phyloP scores from a whole-genome alignment of 2,888 invertebrate genomes.

The Dascillus cervinus region DNA sequence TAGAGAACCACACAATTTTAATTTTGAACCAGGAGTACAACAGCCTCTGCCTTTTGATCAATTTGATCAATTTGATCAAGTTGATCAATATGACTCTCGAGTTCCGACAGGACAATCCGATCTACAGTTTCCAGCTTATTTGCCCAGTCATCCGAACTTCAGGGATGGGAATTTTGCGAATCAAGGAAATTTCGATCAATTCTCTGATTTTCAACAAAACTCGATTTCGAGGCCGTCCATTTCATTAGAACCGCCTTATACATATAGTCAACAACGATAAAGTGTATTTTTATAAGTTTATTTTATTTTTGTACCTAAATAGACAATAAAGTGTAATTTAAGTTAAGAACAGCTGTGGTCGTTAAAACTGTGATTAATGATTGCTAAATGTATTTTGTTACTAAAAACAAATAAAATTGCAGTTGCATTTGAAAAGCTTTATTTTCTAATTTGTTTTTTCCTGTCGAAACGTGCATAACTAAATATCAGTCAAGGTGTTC shows the following conservation, averaged over 20 bases:
- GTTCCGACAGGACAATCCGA: conserved; percentile 35
- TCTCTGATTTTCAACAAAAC: too few relatives aligned
- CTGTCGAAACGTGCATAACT: too few relatives aligned
- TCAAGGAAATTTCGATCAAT: conserved; percentile 5
- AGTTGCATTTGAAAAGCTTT: too few relatives aligned
- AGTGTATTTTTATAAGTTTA: neutral
- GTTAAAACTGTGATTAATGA: too few relatives aligned
- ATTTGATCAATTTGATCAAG: conserved; percentile 7
- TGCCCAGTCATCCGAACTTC: conserved; percentile 32
- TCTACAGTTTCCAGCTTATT: conserved; percentile 32
- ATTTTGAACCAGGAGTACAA: neutral
- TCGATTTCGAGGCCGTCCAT: conserved; percentile 9
- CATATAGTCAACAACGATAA: neutral
- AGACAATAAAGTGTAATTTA: neutral
- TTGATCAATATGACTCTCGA: conserved; percentile 7
- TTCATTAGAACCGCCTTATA: conserved; percentile 9
- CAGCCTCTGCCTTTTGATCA: conserved; percentile 5
- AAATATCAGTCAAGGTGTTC: too few relatives aligned
- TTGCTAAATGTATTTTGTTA: too few relatives aligned
- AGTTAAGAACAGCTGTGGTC: too few relatives aligned
- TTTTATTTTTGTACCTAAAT: neutral
- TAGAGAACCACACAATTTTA: neutral
- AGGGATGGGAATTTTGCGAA: conserved; percentile 1
- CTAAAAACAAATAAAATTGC: too few relatives aligned
- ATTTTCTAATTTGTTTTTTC: too few relatives aligned